Base-by-base conservation (phyloP, 2,888 invertebrate species). In the Caenorhabditis sulstoni region DNA sequence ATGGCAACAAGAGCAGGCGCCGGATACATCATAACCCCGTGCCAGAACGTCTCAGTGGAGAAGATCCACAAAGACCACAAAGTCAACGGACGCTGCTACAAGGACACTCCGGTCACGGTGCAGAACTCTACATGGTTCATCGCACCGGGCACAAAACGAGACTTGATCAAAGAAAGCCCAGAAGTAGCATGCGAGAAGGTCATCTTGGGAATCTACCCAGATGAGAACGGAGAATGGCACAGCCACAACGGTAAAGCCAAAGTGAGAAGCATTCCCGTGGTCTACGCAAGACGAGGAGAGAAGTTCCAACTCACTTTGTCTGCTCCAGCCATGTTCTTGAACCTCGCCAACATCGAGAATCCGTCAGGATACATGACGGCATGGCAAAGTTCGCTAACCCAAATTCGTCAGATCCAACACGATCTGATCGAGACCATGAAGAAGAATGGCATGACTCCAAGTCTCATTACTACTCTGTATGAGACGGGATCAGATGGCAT, bases 1-100 rank as follows among this genome's bases (percentile, higher is more conserved):
- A 59, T 61, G 0, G 79, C 79, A 0, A 47, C 47, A 45, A 50
- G 70, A 44, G 79, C 76, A 1, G 76, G 76, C 50, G 37, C 47
- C 11, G 68, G 75, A n/a, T 52, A 76, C 8, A 7, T 44, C 0
- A 45, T 79, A 14, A 39, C 39, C 18, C 61, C 67, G 44, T 79
- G 79, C 41, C 53, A n/a, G 1, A 16, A 11, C 7, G 55, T 79
- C 9, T 44, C 2, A 7, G 41, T 23, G 0, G 47, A 57, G 1
- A 35, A 52, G 9, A 44, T 73, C 0, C 37, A 29, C 49, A 20
- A 14, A 7, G 64, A 68, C 35, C 75, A 79, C n/a, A 62, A 53
- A 2, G 49, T 79, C 16, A 39, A 70, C 16, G 53, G 29, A 18
- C 68, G 37, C 3, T 79, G 79, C 39, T 79, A 70, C 53, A n/a